Evolutionary conservation across 2,113 vertebrate genomes (phyloP), one percentile per base, ranked within the genome.

Genomic region (Dicerorhinus sumatrensis): DNA sequence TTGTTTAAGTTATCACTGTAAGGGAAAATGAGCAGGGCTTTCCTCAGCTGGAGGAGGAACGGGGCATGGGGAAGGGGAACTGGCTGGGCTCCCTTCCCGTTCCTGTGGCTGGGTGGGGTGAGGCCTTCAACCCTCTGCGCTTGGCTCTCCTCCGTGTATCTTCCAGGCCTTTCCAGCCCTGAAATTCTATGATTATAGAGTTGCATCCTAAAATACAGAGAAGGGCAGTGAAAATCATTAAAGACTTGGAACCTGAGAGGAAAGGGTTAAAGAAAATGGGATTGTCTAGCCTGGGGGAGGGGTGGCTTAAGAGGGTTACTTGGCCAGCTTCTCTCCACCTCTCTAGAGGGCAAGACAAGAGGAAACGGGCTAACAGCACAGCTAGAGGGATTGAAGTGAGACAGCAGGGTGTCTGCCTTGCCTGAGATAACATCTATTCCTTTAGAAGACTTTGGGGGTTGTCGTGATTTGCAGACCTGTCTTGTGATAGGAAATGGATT

Each of bases 201-300:
- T 58, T 36, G 65, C 20, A 13, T 20, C 89, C 83, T 76, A n/a
- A 93, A 88, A 93, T 46, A n/a, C 58, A 62, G n/a, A 92, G 77
- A 96, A 72, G 14, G 60, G 79, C 87, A 67, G 17, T 56, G n/a
- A 65, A 89, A 92, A 92, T 92, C 87, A 96, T 92, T 92, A 89
- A 72, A 97, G 92, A 25, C 94, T 88, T 86, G 20, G 79, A 93
- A 91, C 79, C 96, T 48, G 90, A 92, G 94, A 97, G 63, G 85
- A 87, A 93, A 93, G 93, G 27, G 54, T 89, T 94, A 94, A 95
- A 86, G 65, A 36, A 10, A 0, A 51, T 75, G 6, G 75, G 70
- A 95, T 97, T 95, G 25, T 56, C 95, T 97, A 91, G 89, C 96
- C 95, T 87, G 56, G 33, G 89, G 89, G 87, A 77, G 80, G 29